Evolutionary conservation across 2,888 invertebrate genomes (phyloP), one percentile per base, ranked within the genome.

Genomic region (Rhingia campestris): DNA sequence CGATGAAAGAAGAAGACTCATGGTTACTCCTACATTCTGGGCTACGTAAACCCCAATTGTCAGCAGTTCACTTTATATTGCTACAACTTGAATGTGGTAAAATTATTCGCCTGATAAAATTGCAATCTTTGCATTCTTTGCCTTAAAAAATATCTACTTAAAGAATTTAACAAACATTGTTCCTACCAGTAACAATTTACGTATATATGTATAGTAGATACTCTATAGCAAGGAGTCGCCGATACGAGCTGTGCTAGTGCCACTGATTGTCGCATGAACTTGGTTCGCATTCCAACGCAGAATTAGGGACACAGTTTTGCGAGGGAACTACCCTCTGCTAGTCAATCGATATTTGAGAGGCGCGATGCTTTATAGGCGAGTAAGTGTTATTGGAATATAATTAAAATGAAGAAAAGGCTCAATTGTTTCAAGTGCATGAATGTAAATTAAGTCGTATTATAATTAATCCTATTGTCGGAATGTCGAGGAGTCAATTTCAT

Each of bases 71-170:
- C 45, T 45, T 35, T 61, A 45, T 33, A 6, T 10, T 4, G 32
- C 43, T 7, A 4, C 12, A 45, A n/a, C 6, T 33, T n/a, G 2
- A n/a, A 33, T 14, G 30, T 6, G 59, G 33, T 35, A 6, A 14
- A 35, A 33, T 49, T 63, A 39, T 39, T 49, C 12, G 22, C 39
- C 7, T n/a, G 35, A 49, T 51, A 12, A 39, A 64, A 41, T 41
- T 64, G 64, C 64, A 64, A 64, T 51, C 61, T 51, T 30, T 64
- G 64, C 49, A 64, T 49, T 64, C 9, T 64, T 64, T 9, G 35
- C 10, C 6, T 10, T 47, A 6, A 47, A 63, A 45, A 12, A 12
- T 14, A 49, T 64, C 51, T 14, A 22, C 51, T 32, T 7, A 12
- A 64, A 30, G 61, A 45, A 33, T 47, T 47, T 12, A 59, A 7